Evolutionary conservation across 2,888 invertebrate genomes (phyloP).

Genomic region (Acholoe squamosa): DNA sequence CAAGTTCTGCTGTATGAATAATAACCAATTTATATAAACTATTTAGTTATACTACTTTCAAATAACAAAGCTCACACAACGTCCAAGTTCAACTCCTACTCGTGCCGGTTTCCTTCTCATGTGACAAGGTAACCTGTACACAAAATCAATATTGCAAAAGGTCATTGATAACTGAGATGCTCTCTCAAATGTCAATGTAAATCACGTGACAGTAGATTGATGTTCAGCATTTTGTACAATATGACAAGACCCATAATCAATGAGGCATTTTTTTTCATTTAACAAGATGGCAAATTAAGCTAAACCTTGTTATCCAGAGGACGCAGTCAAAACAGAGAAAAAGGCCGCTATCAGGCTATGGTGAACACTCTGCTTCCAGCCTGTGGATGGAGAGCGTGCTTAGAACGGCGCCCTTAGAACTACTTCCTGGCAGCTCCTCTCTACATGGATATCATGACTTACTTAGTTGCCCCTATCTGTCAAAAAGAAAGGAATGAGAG

Average conservation of each 20-base stretch:
- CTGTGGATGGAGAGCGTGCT: conserved; percentile 25
- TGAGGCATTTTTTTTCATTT: neutral
- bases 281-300: neutral
- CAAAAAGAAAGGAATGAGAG: conserved; percentile 12
- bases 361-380: too few relatives aligned
- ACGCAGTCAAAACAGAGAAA: neutral
- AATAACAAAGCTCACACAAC: too few relatives aligned
- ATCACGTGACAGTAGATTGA: neutral
- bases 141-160: too few relatives aligned
- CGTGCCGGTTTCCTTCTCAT: too few relatives aligned
- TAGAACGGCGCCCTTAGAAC: neutral
- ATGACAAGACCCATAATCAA: neutral
- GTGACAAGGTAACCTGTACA: too few relatives aligned
- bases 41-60: too few relatives aligned
- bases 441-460: neutral
- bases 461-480: neutral
- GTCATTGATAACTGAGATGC: too few relatives aligned
- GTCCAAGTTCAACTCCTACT: too few relatives aligned
- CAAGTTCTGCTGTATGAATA: too few relatives aligned
- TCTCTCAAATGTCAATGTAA: too few relatives aligned
- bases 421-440: neutral
- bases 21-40: too few relatives aligned
- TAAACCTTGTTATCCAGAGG: neutral
- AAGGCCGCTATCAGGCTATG: too few relatives aligned
- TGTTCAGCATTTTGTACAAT: neutral